Base-by-base conservation (phyloP, 2,797 vertebrate species). In the Myotis vivesi region DNA sequence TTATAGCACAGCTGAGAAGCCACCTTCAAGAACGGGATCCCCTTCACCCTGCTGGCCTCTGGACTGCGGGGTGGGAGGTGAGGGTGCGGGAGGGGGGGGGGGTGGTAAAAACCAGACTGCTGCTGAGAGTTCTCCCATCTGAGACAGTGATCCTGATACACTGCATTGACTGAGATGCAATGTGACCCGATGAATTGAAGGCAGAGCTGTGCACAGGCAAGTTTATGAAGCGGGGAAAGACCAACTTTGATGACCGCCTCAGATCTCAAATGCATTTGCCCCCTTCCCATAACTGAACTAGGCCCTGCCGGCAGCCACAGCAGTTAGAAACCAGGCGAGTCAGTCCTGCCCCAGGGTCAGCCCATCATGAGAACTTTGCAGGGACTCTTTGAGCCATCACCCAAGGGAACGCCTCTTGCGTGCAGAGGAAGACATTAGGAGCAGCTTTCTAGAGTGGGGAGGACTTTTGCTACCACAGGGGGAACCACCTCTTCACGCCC, bases 271-370 rank as follows among this genome's bases (percentile, higher is more conserved):
- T 51, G 13, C 2, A 0, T 30, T 30, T 12, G 19, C 38, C 57
- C 20, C 5, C 20, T 51, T 66, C 81, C 51, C 51, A 1, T 6
- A 51, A n/a, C 6, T 13, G 17, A 44, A 36, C 36, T 3, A 33
- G 22, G 28, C n/a, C 28, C 33, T 38, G 1, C 75, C 49, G 5
- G 72, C 22, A 80, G 9, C 25, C 30, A 3, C 5, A 41, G 28
- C 17, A 5, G 5, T 38, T 44, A 90, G 77, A n/a, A 11, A 28
- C 44, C 19, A 44, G n/a, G 3, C 38, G 8, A 57, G 19, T 53
- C 17, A 28, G 33, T 23, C n/a, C n/a, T 7, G 33, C 4, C 11
- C 22, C 30, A 6, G 0, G 10, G 13, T 51, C 10, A 1, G 28
- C 38, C 44, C 23, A n/a, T 33, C 19, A 2, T 1, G 30, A 57